phyloP scores from a whole-genome alignment of 2,888 invertebrate species.

The Synanthedon myopaeformis region DNA sequence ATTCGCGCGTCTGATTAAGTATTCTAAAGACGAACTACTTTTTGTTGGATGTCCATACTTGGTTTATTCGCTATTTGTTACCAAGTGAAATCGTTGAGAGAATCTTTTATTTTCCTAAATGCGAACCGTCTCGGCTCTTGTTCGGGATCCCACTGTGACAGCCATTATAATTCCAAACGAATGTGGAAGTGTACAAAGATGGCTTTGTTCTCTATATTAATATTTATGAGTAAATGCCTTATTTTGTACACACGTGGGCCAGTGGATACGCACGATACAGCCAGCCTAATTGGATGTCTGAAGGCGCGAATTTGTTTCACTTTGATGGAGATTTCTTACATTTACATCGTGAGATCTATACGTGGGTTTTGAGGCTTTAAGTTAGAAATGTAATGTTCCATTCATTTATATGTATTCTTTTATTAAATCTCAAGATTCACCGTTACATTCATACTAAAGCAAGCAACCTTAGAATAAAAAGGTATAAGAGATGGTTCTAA shows the following conservation, averaged over 20 bases:
- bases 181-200: constrained; percentile 63
- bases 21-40: constrained; percentile 35
- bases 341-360: too few relatives aligned
- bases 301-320: constrained; percentile 57
- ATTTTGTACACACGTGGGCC: constrained; percentile 61
- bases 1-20: constrained; percentile 25
- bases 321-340: constrained; percentile 32
- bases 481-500: constrained; percentile 41
- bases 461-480: constrained; percentile 42
- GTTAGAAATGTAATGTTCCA: too few relatives aligned
- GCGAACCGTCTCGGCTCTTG: constrained; percentile 62
- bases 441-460: constrained; percentile 35
- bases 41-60: constrained; percentile 46
- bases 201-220: constrained; percentile 60
- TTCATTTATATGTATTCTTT: background rate
- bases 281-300: constrained; percentile 56
- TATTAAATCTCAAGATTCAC: background rate
- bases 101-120: constrained; percentile 59
- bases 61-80: constrained; percentile 52
- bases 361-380: too few relatives aligned
- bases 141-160: constrained; percentile 62
- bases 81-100: constrained; percentile 54
- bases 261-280: constrained; percentile 62
- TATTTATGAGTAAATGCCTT: constrained; percentile 63
- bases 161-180: constrained; percentile 65